Base-by-base conservation (phyloP, 2,797 vertebrate species). In the Semaprochilodus insignis region DNA sequence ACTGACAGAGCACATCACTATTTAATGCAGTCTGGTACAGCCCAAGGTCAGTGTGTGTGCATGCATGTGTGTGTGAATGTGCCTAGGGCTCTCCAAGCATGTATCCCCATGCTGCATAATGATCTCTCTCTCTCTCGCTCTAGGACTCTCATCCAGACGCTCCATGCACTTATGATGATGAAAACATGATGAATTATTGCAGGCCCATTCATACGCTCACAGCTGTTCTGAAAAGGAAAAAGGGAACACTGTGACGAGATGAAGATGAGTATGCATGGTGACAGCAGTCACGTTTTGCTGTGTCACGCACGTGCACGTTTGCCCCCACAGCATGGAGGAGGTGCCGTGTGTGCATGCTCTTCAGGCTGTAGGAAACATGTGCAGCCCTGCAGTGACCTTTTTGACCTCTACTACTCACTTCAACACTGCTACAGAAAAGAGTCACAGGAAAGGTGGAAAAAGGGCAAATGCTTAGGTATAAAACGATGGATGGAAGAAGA, bases 231-330 rank as follows among this genome's bases (percentile, higher is more conserved):
- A 67, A 59, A 63, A 36, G 72, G 48, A 48, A 48, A 25, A 40
- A 11, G 16, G 44, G 34, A 19, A 23, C 27, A 19, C 27, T 21
- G 60, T 52, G 60, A 25, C 21, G 48, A 63, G 70, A 59, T 54
- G 70, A 0, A 74, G 76, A 78, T 62, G 16, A 72, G 16, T 27
- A 71, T 60, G 36, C 4, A 55, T 62, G 55, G 44, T 80, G n/a
- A 60, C 78, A 34, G 78, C 67, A 34, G 78, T 80, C 69, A 80
- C 78, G 69, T 80, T 80, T 73, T 73, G 78, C 78, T 31, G 36
- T 72, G 69, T 80, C 55, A 80, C 73, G 78, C 78, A 62, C 23
- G 40, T 62, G 57, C 17, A 40, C 44, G 40, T 14, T 52, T n/a
- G 25, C 55, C 48, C 60, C 63, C 17, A 15, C 23, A 19, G 40